phyloP scores from a whole-genome alignment of 2,888 invertebrate species.

The Metalampra italica region DNA sequence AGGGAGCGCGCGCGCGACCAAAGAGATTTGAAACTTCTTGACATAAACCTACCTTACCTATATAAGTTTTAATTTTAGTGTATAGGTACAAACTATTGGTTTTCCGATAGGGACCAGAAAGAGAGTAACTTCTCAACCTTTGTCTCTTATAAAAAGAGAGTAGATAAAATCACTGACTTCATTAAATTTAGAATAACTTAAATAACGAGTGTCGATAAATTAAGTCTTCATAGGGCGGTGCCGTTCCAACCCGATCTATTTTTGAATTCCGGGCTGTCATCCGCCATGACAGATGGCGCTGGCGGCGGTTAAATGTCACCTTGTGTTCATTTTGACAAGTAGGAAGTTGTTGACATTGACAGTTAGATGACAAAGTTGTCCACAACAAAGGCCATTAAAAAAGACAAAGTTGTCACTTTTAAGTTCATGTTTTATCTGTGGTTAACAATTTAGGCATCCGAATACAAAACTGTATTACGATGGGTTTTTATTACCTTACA shows the following conservation, averaged over 20 bases:
- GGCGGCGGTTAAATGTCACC: slow-evolving; percentile 25
- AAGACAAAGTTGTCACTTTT: not conserved
- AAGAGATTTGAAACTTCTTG: too few species aligned
- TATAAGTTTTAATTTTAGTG: too few species aligned
- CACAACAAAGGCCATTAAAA: not conserved
- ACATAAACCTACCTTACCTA: too few species aligned
- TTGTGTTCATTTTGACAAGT: slow-evolving; percentile 5
- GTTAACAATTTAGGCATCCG: not conserved
- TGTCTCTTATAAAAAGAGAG: not conserved
- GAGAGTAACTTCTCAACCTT: not conserved
- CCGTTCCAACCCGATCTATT: slow-evolving; percentile 37
- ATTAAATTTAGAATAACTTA: slow-evolving; percentile 28
- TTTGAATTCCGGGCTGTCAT: slow-evolving; percentile 70
- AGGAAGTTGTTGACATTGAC: slow-evolving; percentile 1
- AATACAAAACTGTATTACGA: too few species aligned
- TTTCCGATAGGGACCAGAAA: too few species aligned
- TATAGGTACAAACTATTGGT: too few species aligned
- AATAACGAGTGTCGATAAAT: slow-evolving; percentile 42
- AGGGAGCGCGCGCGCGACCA: too few species aligned
- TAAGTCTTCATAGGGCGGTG: slow-evolving; percentile 41
- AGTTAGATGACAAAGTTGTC: slow-evolving; percentile 1
- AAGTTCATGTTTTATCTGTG: not conserved
- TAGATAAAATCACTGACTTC: slow-evolving; percentile 2
- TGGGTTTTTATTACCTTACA: too few species aligned
- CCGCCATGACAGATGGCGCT: slow-evolving; percentile 70